Conservation (phyloP, 2,888 invertebrate genomes). For the Hyles lineata region DNA sequence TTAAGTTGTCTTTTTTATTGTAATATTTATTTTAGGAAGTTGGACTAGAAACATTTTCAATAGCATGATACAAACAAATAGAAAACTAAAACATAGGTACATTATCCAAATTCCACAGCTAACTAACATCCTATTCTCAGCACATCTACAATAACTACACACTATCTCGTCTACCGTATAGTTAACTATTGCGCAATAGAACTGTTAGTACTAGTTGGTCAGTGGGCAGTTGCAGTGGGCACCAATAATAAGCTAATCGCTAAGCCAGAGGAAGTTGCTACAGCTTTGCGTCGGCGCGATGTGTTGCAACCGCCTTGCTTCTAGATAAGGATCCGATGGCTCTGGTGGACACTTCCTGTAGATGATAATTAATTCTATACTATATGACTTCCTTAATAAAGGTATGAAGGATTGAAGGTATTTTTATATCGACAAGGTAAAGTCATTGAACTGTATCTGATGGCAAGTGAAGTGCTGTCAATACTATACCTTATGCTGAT, state of each 20-base stretch:
- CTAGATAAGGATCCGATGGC: not conserved
- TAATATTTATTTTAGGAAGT: too few species aligned
- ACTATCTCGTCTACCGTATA: not conserved
- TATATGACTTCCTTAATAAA: too few species aligned
- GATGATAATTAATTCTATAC: not conserved
- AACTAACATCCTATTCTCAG: too few species aligned
- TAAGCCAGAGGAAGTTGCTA: slow-evolving; percentile 1
- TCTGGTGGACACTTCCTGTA: not conserved
- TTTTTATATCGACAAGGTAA: too few species aligned
- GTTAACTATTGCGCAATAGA: slow-evolving; percentile 5
- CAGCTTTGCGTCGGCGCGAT: slow-evolving; percentile 4
- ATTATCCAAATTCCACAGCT: too few species aligned
- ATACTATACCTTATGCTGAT: too few species aligned
- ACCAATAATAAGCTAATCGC: slow-evolving; percentile 12
- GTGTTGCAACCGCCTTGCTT: not conserved
- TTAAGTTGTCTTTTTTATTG: not conserved
- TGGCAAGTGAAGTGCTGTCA: too few species aligned
- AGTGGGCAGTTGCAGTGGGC: not conserved
- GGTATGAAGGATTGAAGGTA: too few species aligned
- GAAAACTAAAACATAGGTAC: too few species aligned
- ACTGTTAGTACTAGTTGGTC: not conserved
- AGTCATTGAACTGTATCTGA: too few species aligned
- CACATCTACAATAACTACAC: not conserved
- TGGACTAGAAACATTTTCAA: too few species aligned
- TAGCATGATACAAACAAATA: too few species aligned